Conservation (phyloP, 2,113 vertebrate species). For the Dasyprocta punctata region DNA sequence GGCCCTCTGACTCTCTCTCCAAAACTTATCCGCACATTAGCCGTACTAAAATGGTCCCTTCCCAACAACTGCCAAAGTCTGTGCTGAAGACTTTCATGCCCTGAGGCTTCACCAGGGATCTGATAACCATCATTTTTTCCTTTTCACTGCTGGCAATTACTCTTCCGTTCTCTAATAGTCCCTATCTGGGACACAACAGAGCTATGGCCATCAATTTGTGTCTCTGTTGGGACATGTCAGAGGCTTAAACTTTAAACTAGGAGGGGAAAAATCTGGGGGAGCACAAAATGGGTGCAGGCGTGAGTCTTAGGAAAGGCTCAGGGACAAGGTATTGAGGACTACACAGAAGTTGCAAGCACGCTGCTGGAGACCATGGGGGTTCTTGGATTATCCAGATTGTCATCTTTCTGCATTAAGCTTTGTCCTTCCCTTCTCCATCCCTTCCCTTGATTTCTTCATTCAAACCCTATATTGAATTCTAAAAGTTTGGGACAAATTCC, state of each 20-base stretch:
- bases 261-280: background rate
- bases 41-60: background rate
- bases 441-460: background rate
- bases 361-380: background rate
- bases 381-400: background rate
- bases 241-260: background rate
- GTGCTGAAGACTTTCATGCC: background rate
- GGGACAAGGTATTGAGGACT: background rate
- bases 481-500: background rate
- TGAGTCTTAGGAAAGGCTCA: background rate
- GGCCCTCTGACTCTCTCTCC: background rate
- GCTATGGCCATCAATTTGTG: background rate
- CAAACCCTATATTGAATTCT: background rate
- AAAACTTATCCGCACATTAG: too few relatives aligned
- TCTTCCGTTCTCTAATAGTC: background rate
- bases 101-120: background rate
- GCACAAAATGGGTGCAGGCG: background rate
- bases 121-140: background rate
- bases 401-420: background rate
- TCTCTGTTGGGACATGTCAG: background rate
- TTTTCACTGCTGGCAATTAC: background rate
- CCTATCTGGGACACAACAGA: background rate
- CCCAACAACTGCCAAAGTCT: too few relatives aligned
- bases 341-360: background rate
- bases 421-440: background rate